Base-by-base conservation (phyloP, 2,888 invertebrate species). In the Pollenia amentaria region DNA sequence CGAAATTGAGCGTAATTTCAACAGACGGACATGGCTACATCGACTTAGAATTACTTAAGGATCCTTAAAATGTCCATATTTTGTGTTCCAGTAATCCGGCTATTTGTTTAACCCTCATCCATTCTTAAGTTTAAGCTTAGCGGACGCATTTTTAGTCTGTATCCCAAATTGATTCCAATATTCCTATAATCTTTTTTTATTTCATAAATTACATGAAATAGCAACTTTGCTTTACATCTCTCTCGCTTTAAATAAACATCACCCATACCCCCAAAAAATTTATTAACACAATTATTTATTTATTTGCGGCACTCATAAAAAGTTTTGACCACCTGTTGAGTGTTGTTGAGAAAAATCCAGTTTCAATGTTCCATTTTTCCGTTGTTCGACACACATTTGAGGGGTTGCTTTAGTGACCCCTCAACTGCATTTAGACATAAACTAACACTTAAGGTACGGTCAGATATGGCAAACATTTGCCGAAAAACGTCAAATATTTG, bases 311-410 rank as follows among this genome's bases (percentile, higher is more conserved):
- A 42, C 16, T 69, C 8, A 44, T 72, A 40, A 18, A 64, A 76
- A 72, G 55, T 64, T 60, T n/a, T 14, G 55, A 51, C 62, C 78
- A 84, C 78, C 84, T 84, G 78, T 78, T 44, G 84, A 29, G 73
- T 67, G 57, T 42, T 72, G 70, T 64, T 57, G 40, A n/a, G 7
- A 18, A 53, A 65, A 77, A 38, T 64, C 57, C n/a, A 70, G 51
- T 65, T 83, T 67, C n/a, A 69, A 44, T 78, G 51, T 51, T 57
- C 2, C 57, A 84, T 18, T 60, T 78, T 64, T 62, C 16, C 38
- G 21, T 48, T 60, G 69, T 60, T 60, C n/a, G 46, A 46, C 65
- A 55, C 55, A 62, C 11, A 55, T 38, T 55, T 62, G 40, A 60
- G 16, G 48, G 57, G 60, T 60, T 29, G 29, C 29, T 29, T 29